A percentile compares a stretch with the other conserved stretches of the same genome.
These are phyloP conservation scores for Parazoanthus darwini DNA, from an alignment of 92 coral and sea anemone species.

Conservation along the genomic window DNA sequence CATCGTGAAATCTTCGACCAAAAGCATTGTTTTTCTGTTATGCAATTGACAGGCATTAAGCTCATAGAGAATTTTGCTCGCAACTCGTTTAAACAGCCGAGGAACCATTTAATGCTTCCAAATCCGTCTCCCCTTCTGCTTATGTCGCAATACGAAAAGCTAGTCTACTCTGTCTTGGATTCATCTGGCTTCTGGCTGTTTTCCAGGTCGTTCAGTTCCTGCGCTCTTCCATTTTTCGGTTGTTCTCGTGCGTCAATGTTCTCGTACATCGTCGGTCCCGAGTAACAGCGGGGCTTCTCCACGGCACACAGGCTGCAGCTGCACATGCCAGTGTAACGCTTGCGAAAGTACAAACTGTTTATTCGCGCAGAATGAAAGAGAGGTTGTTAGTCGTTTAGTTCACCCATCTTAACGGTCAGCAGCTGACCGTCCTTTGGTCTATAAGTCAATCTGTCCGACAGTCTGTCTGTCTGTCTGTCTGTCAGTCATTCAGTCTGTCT, in stretches of 20 bases:
- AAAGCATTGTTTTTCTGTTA: too few species aligned
- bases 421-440: background rate
- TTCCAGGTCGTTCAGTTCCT: conserved; percentile 38
- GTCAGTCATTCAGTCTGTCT: too few species aligned
- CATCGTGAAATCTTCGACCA: too few species aligned
- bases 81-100: too few species aligned
- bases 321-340: conserved; percentile 76
- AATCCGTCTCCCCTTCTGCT: background rate
- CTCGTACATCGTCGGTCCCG: conserved; percentile 46
- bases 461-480: too few species aligned
- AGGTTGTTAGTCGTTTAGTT: background rate
- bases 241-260: conserved; percentile 18
- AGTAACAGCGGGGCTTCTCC: conserved; percentile 74
- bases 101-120: too few species aligned
- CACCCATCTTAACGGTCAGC: too few species aligned
- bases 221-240: conserved; percentile 8
- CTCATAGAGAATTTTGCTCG: too few species aligned
- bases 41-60: too few species aligned
- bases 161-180: background rate
- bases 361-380: background rate
- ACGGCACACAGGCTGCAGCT: conserved; percentile 76
- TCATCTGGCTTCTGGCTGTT: conserved; percentile 4
- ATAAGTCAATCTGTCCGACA: too few species aligned
- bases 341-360: conserved; percentile 80
- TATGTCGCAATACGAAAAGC: background rate